Conservation (phyloP, 64 coral and sea anemone genomes). For the Dendrophyllia cribrosa region DNA sequence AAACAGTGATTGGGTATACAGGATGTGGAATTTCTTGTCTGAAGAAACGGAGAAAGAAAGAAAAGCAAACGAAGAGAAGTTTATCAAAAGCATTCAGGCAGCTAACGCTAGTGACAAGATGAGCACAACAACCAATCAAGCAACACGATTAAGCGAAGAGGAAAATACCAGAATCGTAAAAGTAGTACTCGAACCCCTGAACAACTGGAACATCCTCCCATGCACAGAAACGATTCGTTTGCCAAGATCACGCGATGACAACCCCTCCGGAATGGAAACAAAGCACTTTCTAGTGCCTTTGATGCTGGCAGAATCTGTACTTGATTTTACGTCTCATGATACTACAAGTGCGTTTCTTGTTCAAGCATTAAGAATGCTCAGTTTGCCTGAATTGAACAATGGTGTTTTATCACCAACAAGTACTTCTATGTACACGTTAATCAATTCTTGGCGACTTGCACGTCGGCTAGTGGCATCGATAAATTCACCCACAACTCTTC, state of each 20-base stretch:
- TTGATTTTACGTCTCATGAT: background rate
- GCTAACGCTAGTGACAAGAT: too few relatives aligned
- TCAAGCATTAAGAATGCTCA: background rate
- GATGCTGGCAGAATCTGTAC: background rate
- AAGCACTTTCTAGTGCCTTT: background rate
- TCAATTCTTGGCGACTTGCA: background rate
- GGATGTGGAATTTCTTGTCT: constrained; percentile 38
- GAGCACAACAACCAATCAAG: too few relatives aligned
- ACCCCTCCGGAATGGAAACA: too few relatives aligned
- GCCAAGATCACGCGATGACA: background rate
- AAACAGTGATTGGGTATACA: constrained; percentile 6
- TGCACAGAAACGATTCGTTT: background rate
- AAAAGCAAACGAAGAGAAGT: background rate
- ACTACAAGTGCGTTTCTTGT: background rate
- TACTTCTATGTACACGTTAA: background rate
- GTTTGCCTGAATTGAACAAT: background rate
- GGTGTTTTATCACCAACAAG: background rate
- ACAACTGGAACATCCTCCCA: constrained; percentile 45
- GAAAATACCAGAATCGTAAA: background rate
- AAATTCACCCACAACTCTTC: background rate
- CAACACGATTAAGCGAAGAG: background rate
- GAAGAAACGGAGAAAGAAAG: background rate
- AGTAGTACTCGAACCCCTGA: background rate
- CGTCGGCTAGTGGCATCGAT: background rate
- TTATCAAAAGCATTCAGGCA: too few relatives aligned